phyloP scores from a whole-genome alignment of 2,888 invertebrate species.

The Drosophila anomelani region DNA sequence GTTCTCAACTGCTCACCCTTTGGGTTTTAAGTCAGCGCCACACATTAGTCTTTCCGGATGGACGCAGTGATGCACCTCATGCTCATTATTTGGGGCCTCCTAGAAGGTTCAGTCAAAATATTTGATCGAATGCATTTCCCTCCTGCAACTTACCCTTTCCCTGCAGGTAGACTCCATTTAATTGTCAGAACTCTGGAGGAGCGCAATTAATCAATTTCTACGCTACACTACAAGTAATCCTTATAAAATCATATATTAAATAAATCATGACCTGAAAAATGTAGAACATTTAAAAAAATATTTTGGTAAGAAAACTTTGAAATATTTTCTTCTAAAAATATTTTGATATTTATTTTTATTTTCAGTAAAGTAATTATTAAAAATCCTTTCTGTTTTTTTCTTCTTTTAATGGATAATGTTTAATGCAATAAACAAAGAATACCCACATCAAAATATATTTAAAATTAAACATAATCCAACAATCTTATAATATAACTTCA shows the following conservation, averaged over 20 bases:
- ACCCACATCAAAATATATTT: neutral
- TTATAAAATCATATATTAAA: neutral
- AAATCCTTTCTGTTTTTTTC: neutral
- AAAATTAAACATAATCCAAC: neutral
- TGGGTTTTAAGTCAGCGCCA: slow-evolving; percentile 38
- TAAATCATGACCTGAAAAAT: neutral
- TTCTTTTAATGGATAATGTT: too few species aligned
- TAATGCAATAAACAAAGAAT: too few species aligned
- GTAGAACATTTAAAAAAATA: neutral
- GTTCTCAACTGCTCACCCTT: neutral
- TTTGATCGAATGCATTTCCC: slow-evolving; percentile 64
- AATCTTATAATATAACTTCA: neutral
- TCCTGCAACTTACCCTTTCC: neutral
- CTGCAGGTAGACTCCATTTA: slow-evolving; percentile 1
- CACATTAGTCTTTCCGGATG: slow-evolving; percentile 36
- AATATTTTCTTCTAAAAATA: too few species aligned
- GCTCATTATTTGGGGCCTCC: slow-evolving; percentile 13
- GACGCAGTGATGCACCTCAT: slow-evolving; percentile 9
- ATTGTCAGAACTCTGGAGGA: slow-evolving; percentile 25
- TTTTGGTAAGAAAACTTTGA: neutral
- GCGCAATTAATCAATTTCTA: slow-evolving; percentile 70
- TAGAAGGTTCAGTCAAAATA: slow-evolving; percentile 60
- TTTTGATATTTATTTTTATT: too few species aligned
- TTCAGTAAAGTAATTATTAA: neutral
- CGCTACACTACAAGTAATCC: neutral